Evolutionary conservation across 2,888 invertebrate genomes (phyloP), one percentile per base, ranked within the genome.

Genomic region (Gerris lacustris): DNA sequence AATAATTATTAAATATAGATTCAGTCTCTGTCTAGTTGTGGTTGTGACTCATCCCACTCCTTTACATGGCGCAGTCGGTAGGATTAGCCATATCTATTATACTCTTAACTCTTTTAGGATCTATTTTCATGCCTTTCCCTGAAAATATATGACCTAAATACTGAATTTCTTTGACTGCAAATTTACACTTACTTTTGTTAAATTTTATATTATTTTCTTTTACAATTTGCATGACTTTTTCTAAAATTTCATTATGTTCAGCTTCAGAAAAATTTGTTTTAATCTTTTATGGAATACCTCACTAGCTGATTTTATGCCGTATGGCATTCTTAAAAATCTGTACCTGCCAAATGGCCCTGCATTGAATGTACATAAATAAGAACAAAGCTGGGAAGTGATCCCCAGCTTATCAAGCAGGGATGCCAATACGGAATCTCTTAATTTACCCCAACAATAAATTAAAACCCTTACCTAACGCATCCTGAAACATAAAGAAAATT

Each of bases 81-180:
- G 55, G 55, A 55, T 55, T 55, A 55, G 55, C 2, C 55, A 66
- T 68, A 15, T 66, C 66, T 66, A 43, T 43, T 43, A 69, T 66
- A 45, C 55, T 7, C 66, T 47, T 44, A n/a, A 66, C 64, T 68
- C 68, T 71, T 15, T 67, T 18, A 44, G 66, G 47, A 63, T 66
- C 43, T 9, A 63, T 62, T 68, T 69, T 68, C 5, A 68, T 45
- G 7, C 68, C 68, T 11, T 71, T 15, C 1, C n/a, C 5, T 6
- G 68, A 63, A 31, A 71, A 45, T 15, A 69, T 55, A 44, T 69
- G 69, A 15, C 71, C 71, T 66, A 69, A 62, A 62, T 67, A 71
- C 17, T 44, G 43, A 5, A 67, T 64, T 66, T 62, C 64, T 63
- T 45, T 66, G 18, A 45, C 6, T n/a, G 55, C 43, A 44, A 71